Percentiles rank a stretch among this genome's conserved stretches.
These are phyloP conservation scores for Plotosus lineatus DNA, from an alignment of 2,113 vertebrate genomes.

Conservation along the genomic window DNA sequence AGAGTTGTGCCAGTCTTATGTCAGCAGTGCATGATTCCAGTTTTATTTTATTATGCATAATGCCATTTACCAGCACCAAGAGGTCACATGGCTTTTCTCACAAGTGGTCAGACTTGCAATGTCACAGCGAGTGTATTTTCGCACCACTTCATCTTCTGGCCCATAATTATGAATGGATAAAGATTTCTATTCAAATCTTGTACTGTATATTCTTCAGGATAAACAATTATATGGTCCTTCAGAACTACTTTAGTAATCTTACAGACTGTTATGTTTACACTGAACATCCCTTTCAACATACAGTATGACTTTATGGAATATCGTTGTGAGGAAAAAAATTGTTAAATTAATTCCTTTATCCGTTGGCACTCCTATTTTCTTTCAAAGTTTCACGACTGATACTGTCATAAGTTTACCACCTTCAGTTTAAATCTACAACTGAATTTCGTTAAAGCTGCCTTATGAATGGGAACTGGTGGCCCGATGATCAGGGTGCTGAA, in stretches of 20 bases:
- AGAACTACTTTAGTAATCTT: background rate
- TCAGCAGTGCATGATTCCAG: conserved; percentile 29
- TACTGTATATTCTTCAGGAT: background rate
- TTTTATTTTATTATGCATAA: conserved; percentile 40
- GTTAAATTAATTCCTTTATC: background rate
- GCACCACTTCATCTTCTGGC: conserved; percentile 25
- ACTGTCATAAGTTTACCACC: background rate
- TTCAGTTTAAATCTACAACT: background rate
- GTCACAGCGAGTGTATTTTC: conserved; percentile 10
- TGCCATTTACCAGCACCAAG: background rate
- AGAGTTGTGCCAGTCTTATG: conserved; percentile 21
- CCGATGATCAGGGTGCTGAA: too few species aligned
- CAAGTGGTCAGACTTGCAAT: conserved; percentile 53
- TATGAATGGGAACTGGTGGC: too few species aligned
- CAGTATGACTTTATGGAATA: background rate
- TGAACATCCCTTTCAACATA: background rate
- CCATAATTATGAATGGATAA: conserved; percentile 5
- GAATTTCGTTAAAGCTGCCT: background rate
- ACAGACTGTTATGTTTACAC: background rate
- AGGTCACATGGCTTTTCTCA: conserved; percentile 4
- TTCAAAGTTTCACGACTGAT: background rate
- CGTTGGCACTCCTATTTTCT: background rate
- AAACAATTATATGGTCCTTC: background rate
- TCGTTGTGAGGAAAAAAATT: background rate
- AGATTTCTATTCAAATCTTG: background rate